Evolutionary conservation across 2,797 vertebrate species (phyloP).

Genomic region (Myotis pilosus): DNA sequence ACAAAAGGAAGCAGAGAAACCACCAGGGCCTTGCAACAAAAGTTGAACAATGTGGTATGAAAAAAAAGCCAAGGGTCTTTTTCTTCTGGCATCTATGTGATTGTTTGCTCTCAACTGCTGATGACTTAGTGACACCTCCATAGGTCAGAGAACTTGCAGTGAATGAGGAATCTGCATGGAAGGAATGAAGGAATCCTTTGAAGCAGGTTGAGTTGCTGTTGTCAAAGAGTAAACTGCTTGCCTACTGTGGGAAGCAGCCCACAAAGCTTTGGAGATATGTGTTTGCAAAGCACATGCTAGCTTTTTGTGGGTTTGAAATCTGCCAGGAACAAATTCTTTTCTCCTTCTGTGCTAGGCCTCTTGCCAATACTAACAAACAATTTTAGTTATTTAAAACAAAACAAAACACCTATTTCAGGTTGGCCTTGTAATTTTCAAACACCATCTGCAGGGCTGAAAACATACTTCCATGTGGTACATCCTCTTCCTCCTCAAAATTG

Average conservation of each 20-base stretch:
- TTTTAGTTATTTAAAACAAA: slow-evolving; percentile 56
- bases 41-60: neutral
- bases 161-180: slow-evolving; percentile 57
- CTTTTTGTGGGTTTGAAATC: slow-evolving; percentile 68
- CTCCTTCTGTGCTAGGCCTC: slow-evolving; percentile 51
- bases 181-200: slow-evolving; percentile 70
- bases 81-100: neutral
- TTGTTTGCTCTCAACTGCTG: neutral
- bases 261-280: slow-evolving; percentile 25
- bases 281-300: slow-evolving; percentile 67
- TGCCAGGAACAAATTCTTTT: slow-evolving; percentile 60
- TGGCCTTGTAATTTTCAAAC: slow-evolving; percentile 34
- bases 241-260: slow-evolving; percentile 52
- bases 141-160: slow-evolving; percentile 58
- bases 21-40: neutral
- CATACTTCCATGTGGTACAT: slow-evolving; percentile 49
- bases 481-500: slow-evolving; percentile 19
- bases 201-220: slow-evolving; percentile 55
- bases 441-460: slow-evolving; percentile 64
- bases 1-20: slow-evolving; percentile 36
- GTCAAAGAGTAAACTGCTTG: slow-evolving; percentile 74
- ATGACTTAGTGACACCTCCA: neutral
- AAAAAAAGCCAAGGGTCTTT: neutral
- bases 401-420: slow-evolving; percentile 61
- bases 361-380: slow-evolving; percentile 75